Evolutionary conservation across 2,888 invertebrate species (phyloP).

Genomic region (Aromia moschata): DNA sequence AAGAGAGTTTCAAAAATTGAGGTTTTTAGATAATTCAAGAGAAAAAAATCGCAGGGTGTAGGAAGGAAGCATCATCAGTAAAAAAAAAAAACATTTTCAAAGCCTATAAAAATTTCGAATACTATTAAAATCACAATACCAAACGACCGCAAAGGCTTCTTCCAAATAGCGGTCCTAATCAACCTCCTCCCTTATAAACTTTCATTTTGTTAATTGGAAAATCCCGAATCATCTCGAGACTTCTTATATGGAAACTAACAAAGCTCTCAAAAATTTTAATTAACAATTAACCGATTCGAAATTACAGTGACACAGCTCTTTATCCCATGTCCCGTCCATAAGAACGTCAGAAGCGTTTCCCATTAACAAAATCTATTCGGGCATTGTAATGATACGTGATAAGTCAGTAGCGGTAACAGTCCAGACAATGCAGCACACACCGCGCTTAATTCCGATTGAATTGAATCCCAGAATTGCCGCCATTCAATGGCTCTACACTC

Average conservation of each 20-base stretch:
- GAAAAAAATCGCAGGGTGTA: too few relatives aligned
- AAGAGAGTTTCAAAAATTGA: too few relatives aligned
- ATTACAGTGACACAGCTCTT: slow-evolving; percentile 36
- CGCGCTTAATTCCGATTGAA: slow-evolving; percentile 61
- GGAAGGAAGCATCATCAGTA: too few relatives aligned
- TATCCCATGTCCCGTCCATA: not conserved
- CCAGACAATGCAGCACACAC: slow-evolving; percentile 59
- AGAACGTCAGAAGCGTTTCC: slow-evolving; percentile 42
- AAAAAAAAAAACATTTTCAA: too few relatives aligned
- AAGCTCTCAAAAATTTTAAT: not conserved
- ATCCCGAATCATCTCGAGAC: too few relatives aligned
- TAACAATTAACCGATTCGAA: not conserved
- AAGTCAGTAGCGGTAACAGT: slow-evolving; percentile 53
- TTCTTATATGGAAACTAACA: not conserved
- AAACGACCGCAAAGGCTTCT: too few relatives aligned
- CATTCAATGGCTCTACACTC: slow-evolving; percentile 60
- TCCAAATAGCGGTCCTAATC: too few relatives aligned
- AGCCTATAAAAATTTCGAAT: too few relatives aligned
- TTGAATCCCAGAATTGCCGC: slow-evolving; percentile 60
- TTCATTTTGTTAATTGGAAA: too few relatives aligned
- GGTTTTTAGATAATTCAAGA: too few relatives aligned
- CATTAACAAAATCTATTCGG: slow-evolving; percentile 36
- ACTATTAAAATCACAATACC: too few relatives aligned
- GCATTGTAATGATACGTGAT: slow-evolving; percentile 31
- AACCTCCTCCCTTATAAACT: too few relatives aligned